Evolutionary conservation across 30 jellyfish, hydroid and myxozoan species (phyloP).

Genomic region (Chironex yamaguchii): DNA sequence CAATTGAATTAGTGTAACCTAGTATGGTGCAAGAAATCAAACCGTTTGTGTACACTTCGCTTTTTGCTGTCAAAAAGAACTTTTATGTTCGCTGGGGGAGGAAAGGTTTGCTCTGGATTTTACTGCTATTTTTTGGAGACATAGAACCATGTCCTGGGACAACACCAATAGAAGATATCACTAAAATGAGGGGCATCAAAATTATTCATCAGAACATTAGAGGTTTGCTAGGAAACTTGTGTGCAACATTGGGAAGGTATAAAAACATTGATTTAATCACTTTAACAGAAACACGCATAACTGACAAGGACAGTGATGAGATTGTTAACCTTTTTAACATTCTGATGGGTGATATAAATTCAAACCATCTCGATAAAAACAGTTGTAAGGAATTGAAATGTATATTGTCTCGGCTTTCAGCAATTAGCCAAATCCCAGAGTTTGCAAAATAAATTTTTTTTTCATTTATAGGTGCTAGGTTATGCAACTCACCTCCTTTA

Average conservation of each 20-base stretch:
- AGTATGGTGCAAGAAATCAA: background rate
- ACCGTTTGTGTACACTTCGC: background rate
- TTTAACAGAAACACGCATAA: background rate
- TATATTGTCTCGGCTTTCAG: no score
- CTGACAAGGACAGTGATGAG: background rate
- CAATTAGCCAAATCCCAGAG: no score
- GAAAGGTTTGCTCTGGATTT: background rate
- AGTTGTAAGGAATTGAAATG: no score
- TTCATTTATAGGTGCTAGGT: no score
- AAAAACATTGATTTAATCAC: background rate
- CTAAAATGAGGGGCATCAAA: background rate
- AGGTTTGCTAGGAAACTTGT: background rate
- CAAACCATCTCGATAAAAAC: no score
- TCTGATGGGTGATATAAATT: no score
- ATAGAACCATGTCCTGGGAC: background rate
- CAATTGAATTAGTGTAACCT: background rate
- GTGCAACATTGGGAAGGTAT: background rate
- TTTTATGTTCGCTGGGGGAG: background rate
- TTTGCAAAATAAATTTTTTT: no score
- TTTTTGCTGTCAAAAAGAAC: background rate
- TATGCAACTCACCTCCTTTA: no score
- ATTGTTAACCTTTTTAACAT: background rate
- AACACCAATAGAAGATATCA: background rate
- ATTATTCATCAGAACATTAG: background rate
- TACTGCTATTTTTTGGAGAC: background rate